Evolutionary conservation across 2,113 vertebrate genomes (phyloP), one percentile per base, ranked within the genome.

Genomic region (Myotis yumanensis): DNA sequence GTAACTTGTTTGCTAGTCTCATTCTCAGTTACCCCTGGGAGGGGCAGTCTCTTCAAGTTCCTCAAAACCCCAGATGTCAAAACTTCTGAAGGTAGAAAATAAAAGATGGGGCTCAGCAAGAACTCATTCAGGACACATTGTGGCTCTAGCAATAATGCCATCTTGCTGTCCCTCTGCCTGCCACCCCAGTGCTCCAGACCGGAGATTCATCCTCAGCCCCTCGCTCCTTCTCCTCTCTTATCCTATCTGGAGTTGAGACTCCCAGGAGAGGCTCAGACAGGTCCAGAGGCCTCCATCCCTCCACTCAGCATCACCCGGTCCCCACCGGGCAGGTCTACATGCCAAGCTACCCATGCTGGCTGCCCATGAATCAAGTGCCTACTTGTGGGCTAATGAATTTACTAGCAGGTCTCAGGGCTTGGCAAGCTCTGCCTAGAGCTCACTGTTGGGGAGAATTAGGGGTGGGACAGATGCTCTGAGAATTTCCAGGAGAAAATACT

Each of bases 111-210:
- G 52, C 18, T 18, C 14, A 4, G 22, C 64, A 54, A 75, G 32
- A 77, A 32, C 15, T 54, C 72, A 59, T 17, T 66, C 68, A 22
- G 77, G 91, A 64, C 54, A 17, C 22, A 40, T 20, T 0, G n/a
- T 1, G 46, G 35, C 46, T 91, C 40, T 59, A 7, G 48, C 30
- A 5, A 8, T 10, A 1, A 15, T 0, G 10, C 20, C 48, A 9
- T 64, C 71, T 73, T 43, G 9, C 32, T 25, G 4, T 57, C n/a
- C 37, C 16, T 2, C 1, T 15, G 66, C 64, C 37, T 8, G 48
- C n/a, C 25, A 10, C 69, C 12, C 22, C 32, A 7, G 79, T 14
- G 10, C 68, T 54, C n/a, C n/a, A 15, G 28, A 22, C 10, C 3
- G 14, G 54, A 48, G 80, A 87, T 64, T 52, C 68, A 4, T 23